Evolutionary conservation across 2,797 vertebrate species (phyloP).

Genomic region (Novumbra hubbsi): DNA sequence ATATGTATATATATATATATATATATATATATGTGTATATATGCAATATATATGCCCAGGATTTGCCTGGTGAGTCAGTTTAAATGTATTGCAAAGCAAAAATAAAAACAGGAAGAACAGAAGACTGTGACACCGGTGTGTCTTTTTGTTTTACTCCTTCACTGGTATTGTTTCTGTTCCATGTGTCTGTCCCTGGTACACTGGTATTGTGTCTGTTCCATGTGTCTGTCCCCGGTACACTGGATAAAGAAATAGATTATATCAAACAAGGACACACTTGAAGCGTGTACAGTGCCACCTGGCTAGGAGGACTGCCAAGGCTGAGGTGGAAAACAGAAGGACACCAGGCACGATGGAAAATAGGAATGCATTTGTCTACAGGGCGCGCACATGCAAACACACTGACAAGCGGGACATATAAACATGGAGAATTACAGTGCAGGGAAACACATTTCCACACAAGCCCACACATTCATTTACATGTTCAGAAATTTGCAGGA

Average conservation of each 20-base stretch:
- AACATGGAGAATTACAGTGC: neutral
- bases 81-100: too few relatives aligned
- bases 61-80: too few relatives aligned
- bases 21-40: too few relatives aligned
- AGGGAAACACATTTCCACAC: neutral
- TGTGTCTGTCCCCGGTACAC: slow-evolving; percentile 20
- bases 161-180: slow-evolving; percentile 24
- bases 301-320: slow-evolving; percentile 56
- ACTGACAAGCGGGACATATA: neutral
- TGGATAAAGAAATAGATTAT: slow-evolving; percentile 53
- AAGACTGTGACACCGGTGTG: too few relatives aligned
- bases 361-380: neutral
- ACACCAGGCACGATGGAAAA: slow-evolving; percentile 15
- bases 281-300: slow-evolving; percentile 61
- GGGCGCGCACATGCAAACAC: neutral
- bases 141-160: too few relatives aligned
- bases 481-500: neutral
- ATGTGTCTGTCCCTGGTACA: slow-evolving; percentile 33
- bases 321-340: slow-evolving; percentile 25
- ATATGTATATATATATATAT: too few relatives aligned
- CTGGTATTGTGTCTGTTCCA: slow-evolving; percentile 23
- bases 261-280: slow-evolving; percentile 56
- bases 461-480: neutral
- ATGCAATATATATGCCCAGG: too few relatives aligned
- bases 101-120: too few relatives aligned